Base-by-base conservation (phyloP, 2,888 invertebrate genomes). In the Cheilosia soror region DNA sequence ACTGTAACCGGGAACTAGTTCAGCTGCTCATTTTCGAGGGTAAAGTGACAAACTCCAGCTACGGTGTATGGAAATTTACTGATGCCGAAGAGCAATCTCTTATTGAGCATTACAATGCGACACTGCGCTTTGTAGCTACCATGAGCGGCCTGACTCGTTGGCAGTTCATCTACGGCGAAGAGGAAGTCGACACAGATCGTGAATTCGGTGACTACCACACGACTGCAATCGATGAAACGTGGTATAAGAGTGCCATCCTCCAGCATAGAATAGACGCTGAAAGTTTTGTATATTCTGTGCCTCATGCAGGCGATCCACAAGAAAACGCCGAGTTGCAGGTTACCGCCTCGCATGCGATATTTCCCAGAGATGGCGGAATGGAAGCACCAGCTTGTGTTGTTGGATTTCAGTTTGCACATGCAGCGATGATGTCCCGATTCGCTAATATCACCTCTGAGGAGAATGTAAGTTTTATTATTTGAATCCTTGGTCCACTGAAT, bases 241-340 rank as follows among this genome's bases (percentile, higher is more conserved):
- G 97, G 97, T 98, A 98, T 90, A 96, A 96, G 90, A 96, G 96
- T 85, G 97, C 98, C 0, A 96, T 98, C 4, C 93, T 98, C 53
- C 97, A 97, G 89, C 96, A 97, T 90, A 94, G 95, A 89, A 94
- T 95, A 53, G 96, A 96, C 89, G 93, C 95, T 6, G 95, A 96
- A 44, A 95, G 96, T 0, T 95, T 96, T 89, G 96, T 97, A 0
- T 95, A 96, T 89, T 95, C 96, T 2, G 95, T 97, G 0, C 96
- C 96, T 1, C 94, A 96, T 87, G 93, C 93, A 0, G 90, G 92
- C 90, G 88, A 92, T 88, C 90, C 90, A 0, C 88, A 90, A 40
- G 90, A 92, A 76, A 91, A 93, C 40, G 93, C 93, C 0, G 94
- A 95, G 77, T 93, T 95, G 0, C 93, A 95, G 33, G 95, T 97